Evolutionary conservation across 2,888 invertebrate species (phyloP), one percentile per base, ranked within the genome.

Genomic region (Brenthis daphne): DNA sequence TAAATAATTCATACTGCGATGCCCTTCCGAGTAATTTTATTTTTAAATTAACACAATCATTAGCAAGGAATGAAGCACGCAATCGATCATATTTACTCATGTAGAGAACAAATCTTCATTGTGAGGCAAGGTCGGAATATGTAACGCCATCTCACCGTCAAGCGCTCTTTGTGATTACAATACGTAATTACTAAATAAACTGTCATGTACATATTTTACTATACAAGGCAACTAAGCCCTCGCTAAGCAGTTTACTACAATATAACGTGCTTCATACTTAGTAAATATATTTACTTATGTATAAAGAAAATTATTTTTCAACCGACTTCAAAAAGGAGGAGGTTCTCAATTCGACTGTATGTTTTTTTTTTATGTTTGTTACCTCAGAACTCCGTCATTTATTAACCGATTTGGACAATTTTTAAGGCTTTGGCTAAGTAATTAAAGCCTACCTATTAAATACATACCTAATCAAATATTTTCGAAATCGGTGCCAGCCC

Each of bases 51-150:
- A 53, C 63, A 63, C 63, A 53, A 20, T 53, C 63, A 63, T 63
- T 37, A 43, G n/a, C 53, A 37, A 53, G 37, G 63, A 53, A 63
- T 63, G 63, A 63, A 63, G 67, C 50, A 37, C 56, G 50, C 67
- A 37, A 67, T 67, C 63, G 56, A 67, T 67, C 61, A 67, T 67
- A 61, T 67, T 67, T 67, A 67, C 67, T 56, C 56, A 63, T 58
- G 47, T 47, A 55, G 13, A 60, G 67, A 67, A 67, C 67, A 67
- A 61, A 67, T 61, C 55, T 69, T 16, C 50, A 68, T 68, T 72
- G 57, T 64, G 33, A 54, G 16, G 50, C 69, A 71, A 75, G 69
- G 68, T 71, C 67, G 58, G 66, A 67, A 70, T 64, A 50, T 67
- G 57, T 72, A 69, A 68, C 70, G 55, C 64, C 54, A 12, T 58